Evolutionary conservation across 2,888 invertebrate species (phyloP).

Genomic region (Achlya flavicornis): DNA sequence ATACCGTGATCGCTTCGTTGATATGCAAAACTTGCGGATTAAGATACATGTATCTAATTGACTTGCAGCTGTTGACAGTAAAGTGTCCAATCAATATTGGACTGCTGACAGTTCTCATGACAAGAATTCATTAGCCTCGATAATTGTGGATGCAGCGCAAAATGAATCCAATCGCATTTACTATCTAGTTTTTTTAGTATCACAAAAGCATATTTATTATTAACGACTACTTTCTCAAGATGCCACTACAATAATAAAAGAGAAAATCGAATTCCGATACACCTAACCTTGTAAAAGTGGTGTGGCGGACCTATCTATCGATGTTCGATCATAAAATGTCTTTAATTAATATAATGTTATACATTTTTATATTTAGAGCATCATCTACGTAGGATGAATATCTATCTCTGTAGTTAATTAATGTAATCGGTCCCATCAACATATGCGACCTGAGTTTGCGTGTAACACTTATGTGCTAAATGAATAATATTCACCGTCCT

Average conservation of each 20-base stretch:
- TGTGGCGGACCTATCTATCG: slow-evolving; percentile 24
- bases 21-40: no score
- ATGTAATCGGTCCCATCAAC: slow-evolving; percentile 45
- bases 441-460: slow-evolving; percentile 36
- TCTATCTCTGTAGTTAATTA: slow-evolving; percentile 39
- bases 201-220: slow-evolving; percentile 29
- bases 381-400: neutral
- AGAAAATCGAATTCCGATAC: slow-evolving; percentile 35
- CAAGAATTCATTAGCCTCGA: slow-evolving; percentile 56
- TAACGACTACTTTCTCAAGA: slow-evolving; percentile 43
- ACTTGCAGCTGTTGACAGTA: slow-evolving; percentile 21
- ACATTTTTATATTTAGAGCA: slow-evolving; percentile 20
- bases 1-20: neutral
- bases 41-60: neutral
- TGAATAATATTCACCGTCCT: slow-evolving; percentile 23
- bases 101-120: slow-evolving; percentile 50
- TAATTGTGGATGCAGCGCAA: slow-evolving; percentile 41
- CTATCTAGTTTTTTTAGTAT: slow-evolving; percentile 28
- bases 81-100: slow-evolving; percentile 36
- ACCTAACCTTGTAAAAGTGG: slow-evolving; percentile 38
- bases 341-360: slow-evolving; percentile 25
- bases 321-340: slow-evolving; percentile 20
- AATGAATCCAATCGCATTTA: slow-evolving; percentile 30
- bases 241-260: slow-evolving; percentile 40
- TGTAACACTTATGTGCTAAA: slow-evolving; percentile 43